Base-by-base conservation (phyloP, 2,113 vertebrate genomes). In the Aegithalos caudatus region DNA sequence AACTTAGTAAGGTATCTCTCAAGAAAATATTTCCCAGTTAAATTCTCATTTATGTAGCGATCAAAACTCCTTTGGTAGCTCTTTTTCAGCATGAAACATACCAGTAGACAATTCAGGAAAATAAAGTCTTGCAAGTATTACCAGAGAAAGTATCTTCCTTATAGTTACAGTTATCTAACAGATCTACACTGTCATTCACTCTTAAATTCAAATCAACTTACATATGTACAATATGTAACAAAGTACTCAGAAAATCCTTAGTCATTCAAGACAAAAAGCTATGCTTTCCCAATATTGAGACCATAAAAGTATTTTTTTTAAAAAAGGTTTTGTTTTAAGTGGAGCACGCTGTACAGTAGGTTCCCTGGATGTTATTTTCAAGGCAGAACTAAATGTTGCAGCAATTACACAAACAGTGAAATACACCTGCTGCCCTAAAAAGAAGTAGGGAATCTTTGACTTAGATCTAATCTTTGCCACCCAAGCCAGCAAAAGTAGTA, bases 41-140 rank as follows among this genome's bases (percentile, higher is more conserved):
- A 94, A 95, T 92, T 97, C 65, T 95, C 57, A 65, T 81, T 94
- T 90, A 96, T 84, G 92, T 91, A 95, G 95, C 53, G 72, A 97
- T 97, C 94, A 95, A 96, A 97, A 94, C 82, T 97, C 97, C 94
- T 97, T 98, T 97, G 97, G 97, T 97, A 97, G 92, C 73, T 98
- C 92, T 97, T 96, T 96, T 97, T 91, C 85, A 97, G 94, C 97
- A 94, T 82, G 93, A 95, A 98, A 97, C 94, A 97, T 94, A 97
- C 92, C 78, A 56, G 78, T 89, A 80, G 76, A 94, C 79, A 93
- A 88, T 92, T 81, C 79, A 21, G 6, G 40, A 95, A 98, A 98
- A 97, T 81, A 97, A 96, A 96, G 62, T 91, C 87, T 97, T 92
- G 69, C 50, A 95, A 94, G 90, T 88, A 86, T 88, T 95, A 81